Conservation (phyloP, 2,113 vertebrate genomes). For the Zosterops borbonicus region DNA sequence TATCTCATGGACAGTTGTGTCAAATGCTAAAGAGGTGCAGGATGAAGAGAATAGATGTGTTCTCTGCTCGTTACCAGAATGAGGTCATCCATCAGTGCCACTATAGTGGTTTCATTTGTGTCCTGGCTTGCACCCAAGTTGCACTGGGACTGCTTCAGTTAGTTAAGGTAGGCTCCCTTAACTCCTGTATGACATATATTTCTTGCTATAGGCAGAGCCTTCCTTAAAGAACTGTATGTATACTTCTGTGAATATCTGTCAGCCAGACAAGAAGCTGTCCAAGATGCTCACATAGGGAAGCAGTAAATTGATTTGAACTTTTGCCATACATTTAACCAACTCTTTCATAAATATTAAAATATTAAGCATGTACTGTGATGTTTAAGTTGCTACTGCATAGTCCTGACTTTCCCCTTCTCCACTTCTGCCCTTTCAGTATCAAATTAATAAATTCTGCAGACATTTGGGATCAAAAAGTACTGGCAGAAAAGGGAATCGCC, state of each 20-base stretch:
- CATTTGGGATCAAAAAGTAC: background rate
- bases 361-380: background rate
- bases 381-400: background rate
- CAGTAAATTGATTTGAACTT: background rate
- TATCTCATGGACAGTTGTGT: background rate
- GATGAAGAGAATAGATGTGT: conserved; percentile 19
- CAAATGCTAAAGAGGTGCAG: conserved; percentile 8
- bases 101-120: background rate
- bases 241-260: background rate
- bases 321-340: background rate
- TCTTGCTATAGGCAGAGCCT: background rate
- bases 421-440: background rate
- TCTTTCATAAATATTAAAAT: background rate
- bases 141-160: background rate
- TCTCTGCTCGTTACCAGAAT: background rate
- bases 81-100: background rate
- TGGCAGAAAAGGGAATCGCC: background rate
- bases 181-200: background rate
- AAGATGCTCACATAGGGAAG: background rate
- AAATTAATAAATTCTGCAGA: background rate
- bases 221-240: background rate
- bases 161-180: background rate
- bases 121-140: conserved; percentile 3
- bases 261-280: background rate
- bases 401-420: background rate